Conservation (phyloP, 2,888 invertebrate species). For the Thereva nobilitata region DNA sequence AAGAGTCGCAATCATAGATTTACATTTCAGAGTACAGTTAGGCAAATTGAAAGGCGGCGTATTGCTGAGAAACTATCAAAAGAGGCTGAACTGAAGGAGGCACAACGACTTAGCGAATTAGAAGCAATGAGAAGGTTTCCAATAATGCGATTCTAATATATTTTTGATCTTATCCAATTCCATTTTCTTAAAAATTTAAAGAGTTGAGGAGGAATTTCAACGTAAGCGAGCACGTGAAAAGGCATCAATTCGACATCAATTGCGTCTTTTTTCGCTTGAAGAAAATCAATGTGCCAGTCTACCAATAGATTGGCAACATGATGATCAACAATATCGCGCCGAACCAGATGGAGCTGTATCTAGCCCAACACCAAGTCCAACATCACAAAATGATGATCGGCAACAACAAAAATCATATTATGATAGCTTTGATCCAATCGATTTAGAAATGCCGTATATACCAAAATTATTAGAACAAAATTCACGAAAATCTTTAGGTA, state of each 20-base stretch:
- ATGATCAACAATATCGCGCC: slow-evolving; percentile 57
- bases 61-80: slow-evolving; percentile 75
- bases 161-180: too few species aligned
- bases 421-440: too few species aligned
- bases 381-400: background rate
- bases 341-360: slow-evolving; percentile 76
- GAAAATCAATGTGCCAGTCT: slow-evolving; percentile 64
- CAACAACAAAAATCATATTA: too few species aligned
- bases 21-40: slow-evolving; percentile 81
- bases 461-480: background rate
- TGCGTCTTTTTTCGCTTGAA: slow-evolving; percentile 71
- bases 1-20: slow-evolving; percentile 64
- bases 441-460: too few species aligned
- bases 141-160: too few species aligned
- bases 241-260: slow-evolving; percentile 74
- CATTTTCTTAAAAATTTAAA: too few species aligned
- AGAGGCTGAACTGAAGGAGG: slow-evolving; percentile 77
- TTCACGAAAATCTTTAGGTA: background rate
- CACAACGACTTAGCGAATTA: slow-evolving; percentile 73
- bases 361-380: slow-evolving; percentile 61
- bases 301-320: slow-evolving; percentile 53
- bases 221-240: slow-evolving; percentile 78
- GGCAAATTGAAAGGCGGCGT: slow-evolving; percentile 76
- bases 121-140: slow-evolving; percentile 82
- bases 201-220: slow-evolving; percentile 87